Evolutionary conservation across 2,797 vertebrate genomes (phyloP), one percentile per base, ranked within the genome.

Genomic region (Mormyrus proboscirostris): DNA sequence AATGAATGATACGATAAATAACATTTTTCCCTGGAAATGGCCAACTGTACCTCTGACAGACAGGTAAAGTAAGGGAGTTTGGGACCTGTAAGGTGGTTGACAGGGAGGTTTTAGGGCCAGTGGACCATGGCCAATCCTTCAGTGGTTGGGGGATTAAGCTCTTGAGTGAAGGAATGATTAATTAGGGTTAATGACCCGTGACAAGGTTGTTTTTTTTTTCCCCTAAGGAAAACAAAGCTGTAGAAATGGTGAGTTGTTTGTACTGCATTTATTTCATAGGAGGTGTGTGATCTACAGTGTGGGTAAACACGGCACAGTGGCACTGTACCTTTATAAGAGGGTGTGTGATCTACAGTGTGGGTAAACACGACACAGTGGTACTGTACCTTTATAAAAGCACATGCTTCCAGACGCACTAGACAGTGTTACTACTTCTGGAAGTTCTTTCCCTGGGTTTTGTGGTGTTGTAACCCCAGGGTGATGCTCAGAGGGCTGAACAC

Each of bases 381-480:
- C 7, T 47, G 16, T 51, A 9, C 47, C 44, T 49, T 50, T n/a
- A 25, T 47, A 84, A 84, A 84, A 51, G 12, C 47, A 84, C 82
- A 50, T 50, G 29, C 6, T 55, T 51, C 84, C 50, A 86, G 44
- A 14, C 57, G 47, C 44, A 50, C 82, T 41, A 79, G 14, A 79
- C 65, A 44, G 14, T 86, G 44, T 51, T 86, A 22, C 10, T 86
- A 14, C 91, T 91, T 91, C 88, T 16, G 49, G 91, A 91, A 93
- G 93, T 91, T 73, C 12, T 9, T 44, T 94, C 92, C 91, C 90
- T 14, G 65, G 12, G 90, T 90, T 89, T 85, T 88, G 91, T 91
- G 92, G 83, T 73, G 2, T 88, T 65, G 2, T 89, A 91, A 94
- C 90, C 92, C 65, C 90, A 90, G 84, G 90, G 90, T 90, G 57